Evolutionary conservation across 2,797 vertebrate species (phyloP).

Genomic region (Antennarius maculatus): DNA sequence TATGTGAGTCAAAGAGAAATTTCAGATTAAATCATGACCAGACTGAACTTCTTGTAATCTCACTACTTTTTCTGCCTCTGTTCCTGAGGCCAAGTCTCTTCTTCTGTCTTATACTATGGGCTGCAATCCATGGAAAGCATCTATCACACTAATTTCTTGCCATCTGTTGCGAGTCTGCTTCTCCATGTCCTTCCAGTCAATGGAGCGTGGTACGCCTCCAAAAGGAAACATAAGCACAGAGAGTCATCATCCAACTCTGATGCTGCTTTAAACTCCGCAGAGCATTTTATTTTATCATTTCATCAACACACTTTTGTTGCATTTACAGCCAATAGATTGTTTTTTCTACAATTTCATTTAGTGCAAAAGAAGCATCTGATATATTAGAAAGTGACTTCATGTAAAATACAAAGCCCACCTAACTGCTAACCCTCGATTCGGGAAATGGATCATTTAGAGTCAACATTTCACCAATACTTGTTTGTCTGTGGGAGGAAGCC

Average conservation of each 20-base stretch:
- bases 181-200: constrained; percentile 10
- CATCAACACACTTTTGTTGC: background rate
- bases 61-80: constrained; percentile 48
- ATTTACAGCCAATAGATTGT: background rate
- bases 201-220: background rate
- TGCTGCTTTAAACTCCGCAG: background rate
- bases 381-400: background rate
- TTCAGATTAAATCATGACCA: constrained; percentile 68
- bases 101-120: constrained; percentile 3
- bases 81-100: constrained; percentile 48
- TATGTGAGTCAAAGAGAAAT: too few relatives aligned
- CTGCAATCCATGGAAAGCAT: constrained; percentile 9
- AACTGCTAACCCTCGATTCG: background rate
- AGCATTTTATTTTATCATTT: background rate
- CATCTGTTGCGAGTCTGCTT: constrained; percentile 35
- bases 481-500: too few relatives aligned
- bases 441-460: too few relatives aligned
- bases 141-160: constrained; percentile 8
- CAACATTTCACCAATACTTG: too few relatives aligned
- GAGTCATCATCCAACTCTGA: too few relatives aligned
- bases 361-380: background rate
- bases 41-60: constrained; percentile 65
- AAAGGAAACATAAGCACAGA: background rate
- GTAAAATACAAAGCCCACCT: background rate
- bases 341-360: background rate